Evolutionary conservation across 2,888 invertebrate genomes (phyloP), one percentile per base, ranked within the genome.

Genomic region (Noctua janthe): DNA sequence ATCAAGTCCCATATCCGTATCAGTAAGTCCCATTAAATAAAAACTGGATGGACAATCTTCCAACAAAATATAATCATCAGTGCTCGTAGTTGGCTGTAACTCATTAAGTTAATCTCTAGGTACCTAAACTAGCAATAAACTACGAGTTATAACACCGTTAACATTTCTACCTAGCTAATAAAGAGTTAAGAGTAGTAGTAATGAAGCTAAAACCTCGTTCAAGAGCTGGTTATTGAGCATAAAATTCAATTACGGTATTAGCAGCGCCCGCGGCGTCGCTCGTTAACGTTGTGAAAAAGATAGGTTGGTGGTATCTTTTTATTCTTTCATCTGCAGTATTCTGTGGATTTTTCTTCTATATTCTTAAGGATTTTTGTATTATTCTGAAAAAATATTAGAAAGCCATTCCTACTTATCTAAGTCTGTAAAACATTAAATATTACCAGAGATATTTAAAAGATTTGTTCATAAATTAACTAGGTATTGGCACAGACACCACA

Each of bases 191-290:
- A 85, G 66, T 66, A 62, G 66, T 80, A 81, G 74, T 81, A 80
- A 85, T 85, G 81, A 80, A 85, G 66, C 71, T 85, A 67, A 66
- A 80, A 85, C 71, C 82, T 62, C 74, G 39, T 80, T 85, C 66
- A 74, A 67, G 74, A 74, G 74, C 74, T 6, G 82, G 81, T 80
- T 71, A 83, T 80, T 85, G 82, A 85, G 85, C 85, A 85, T 83
- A 85, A 80, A 85, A 83, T 85, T 67, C 81, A 81, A 85, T 83
- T 83, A 83, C 74, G 29, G 59, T 49, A 83, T 85, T 85, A 81
- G 85, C 71, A 80, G 64, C 39, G 80, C 78, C 64, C 74, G 71
- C 62, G 76, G 81, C 49, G 74, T 66, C 49, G 76, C 70, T 78
- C 76, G 76, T 83, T 82, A 88, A 72, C 62, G 75, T 72, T 70